Percentiles rank a stretch among this genome's conserved stretches.
Evolutionary conservation across 1,140 invertebrate species (phyloP).

Genomic region (Planococcus citri): DNA sequence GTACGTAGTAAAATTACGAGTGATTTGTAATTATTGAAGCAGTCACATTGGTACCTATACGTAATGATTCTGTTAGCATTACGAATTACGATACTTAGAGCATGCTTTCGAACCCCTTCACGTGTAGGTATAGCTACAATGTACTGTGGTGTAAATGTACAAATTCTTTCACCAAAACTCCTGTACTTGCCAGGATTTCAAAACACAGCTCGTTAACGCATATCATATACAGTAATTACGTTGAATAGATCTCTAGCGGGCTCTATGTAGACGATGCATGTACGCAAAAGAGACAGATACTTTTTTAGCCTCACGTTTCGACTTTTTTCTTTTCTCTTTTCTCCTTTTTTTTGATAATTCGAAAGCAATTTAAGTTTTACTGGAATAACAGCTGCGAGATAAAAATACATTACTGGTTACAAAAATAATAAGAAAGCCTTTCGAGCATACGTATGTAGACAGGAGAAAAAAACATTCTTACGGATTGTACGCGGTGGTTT

Average conservation of each 20-base stretch:
- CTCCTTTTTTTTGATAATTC: not conserved
- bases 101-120: too few relatives aligned
- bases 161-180: not conserved
- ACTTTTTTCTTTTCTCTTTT: too few relatives aligned
- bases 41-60: too few relatives aligned
- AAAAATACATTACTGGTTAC: constrained; percentile 7
- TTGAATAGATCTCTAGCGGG: not conserved
- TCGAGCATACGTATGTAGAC: not conserved
- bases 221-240: not conserved
- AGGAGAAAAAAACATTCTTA: not conserved
- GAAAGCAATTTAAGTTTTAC: not conserved
- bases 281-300: not conserved
- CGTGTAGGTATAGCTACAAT: too few relatives aligned
- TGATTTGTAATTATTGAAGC: too few relatives aligned
- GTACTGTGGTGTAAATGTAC: too few relatives aligned
- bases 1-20: too few relatives aligned
- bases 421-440: not conserved
- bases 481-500: not conserved
- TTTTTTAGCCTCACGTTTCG: too few relatives aligned
- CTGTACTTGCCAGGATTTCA: not conserved
- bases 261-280: too few relatives aligned
- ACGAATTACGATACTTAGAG: too few relatives aligned
- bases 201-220: not conserved
- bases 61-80: too few relatives aligned
- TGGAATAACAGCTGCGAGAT: not conserved